phyloP scores from a whole-genome alignment of 2,113 vertebrate species.

The Neotoma lepida region DNA sequence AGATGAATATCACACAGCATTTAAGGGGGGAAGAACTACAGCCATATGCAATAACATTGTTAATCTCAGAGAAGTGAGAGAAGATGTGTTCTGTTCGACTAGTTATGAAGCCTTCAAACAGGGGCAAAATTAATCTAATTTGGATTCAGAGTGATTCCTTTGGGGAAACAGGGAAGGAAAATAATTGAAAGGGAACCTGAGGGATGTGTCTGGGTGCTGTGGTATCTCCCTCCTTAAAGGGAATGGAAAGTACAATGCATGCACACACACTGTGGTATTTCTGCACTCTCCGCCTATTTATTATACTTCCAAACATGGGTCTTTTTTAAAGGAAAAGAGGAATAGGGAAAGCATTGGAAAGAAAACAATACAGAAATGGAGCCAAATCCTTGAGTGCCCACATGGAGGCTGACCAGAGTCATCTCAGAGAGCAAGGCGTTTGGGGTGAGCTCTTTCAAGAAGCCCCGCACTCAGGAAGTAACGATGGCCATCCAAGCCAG shows the following conservation, averaged over 20 bases:
- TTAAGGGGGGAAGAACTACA: neutral
- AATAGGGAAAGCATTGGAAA: neutral
- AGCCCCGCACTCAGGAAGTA: neutral
- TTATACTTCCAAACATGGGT: neutral
- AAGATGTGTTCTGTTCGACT: neutral
- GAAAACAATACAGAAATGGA: neutral
- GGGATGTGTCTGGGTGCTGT: neutral
- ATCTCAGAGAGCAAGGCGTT: neutral
- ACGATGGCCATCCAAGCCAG: neutral
- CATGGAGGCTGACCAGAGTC: neutral
- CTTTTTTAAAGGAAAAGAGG: neutral
- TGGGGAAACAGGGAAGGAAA: neutral
- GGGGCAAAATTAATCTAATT: neutral
- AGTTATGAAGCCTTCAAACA: neutral
- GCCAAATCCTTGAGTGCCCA: neutral
- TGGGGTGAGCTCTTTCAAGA: neutral
- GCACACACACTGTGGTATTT: neutral
- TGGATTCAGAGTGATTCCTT: neutral
- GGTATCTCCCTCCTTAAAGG: neutral
- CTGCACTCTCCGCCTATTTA: neutral
- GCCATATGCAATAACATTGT: neutral
- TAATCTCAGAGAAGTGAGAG: neutral
- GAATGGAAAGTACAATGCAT: accelerated
- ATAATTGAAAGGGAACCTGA: neutral
- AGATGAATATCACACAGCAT: neutral